phyloP scores from a whole-genome alignment of 2,888 invertebrate genomes.

The Morinoia aosen region DNA sequence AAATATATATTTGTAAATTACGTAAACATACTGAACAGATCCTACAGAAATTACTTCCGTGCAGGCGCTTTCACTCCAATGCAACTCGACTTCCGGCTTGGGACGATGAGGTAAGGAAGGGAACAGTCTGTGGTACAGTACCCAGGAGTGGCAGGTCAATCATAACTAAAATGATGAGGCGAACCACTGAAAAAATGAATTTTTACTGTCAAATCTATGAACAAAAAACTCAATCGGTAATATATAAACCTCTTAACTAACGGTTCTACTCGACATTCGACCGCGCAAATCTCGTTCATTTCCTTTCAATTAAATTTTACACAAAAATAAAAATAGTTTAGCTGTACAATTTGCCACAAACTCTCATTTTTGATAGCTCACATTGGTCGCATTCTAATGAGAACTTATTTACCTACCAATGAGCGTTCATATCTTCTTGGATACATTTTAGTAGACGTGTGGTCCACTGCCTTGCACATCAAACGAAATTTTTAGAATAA shows the following conservation, averaged over 20 bases:
- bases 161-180: not conserved
- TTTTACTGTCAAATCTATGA: not conserved
- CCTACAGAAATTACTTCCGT: not conserved
- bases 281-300: not conserved
- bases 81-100: not conserved
- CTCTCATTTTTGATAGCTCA: not conserved
- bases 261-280: too few species aligned
- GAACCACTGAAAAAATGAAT: not conserved
- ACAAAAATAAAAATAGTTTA: not conserved
- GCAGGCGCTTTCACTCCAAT: not conserved
- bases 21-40: not conserved
- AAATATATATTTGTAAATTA: not conserved
- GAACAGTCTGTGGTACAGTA: not conserved
- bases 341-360: not conserved
- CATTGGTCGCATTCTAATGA: not conserved
- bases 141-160: not conserved
- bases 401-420: not conserved
- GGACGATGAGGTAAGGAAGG: not conserved
- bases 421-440: not conserved
- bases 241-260: not conserved
- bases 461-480: not conserved
- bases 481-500: not conserved
- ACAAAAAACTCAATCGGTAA: not conserved
- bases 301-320: not conserved
- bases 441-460: not conserved